A percentile compares a stretch with the other conserved stretches of the same genome.
These are phyloP conservation scores for Mus spretus DNA, from an alignment of 2,797 vertebrate genomes.

Conservation along the genomic window DNA sequence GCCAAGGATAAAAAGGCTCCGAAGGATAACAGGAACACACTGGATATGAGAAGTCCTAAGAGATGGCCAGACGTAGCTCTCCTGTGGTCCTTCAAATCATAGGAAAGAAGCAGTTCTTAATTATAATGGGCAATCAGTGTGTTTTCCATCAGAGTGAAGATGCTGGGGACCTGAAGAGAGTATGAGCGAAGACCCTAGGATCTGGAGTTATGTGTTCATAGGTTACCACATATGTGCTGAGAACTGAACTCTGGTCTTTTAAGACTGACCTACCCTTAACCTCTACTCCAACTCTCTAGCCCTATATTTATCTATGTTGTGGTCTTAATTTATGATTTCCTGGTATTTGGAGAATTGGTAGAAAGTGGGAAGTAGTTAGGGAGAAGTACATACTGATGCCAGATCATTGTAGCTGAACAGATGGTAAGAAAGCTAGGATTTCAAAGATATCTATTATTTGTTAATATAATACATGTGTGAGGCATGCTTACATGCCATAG, in stretches of 20 bases:
- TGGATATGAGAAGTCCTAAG: neutral
- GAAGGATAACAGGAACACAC: neutral
- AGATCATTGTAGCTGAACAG: neutral
- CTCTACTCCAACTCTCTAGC: neutral
- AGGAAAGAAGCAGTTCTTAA: neutral
- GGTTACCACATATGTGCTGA: neutral
- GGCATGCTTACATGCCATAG: neutral
- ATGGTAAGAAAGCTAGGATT: neutral
- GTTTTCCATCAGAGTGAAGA: too few relatives aligned
- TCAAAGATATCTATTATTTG: neutral
- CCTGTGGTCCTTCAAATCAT: neutral
- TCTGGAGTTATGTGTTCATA: neutral
- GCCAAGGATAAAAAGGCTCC: neutral
- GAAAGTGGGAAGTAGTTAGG: neutral
- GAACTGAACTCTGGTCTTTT: neutral
- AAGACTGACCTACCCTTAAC: too few relatives aligned
- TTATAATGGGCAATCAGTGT: neutral
- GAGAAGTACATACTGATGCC: neutral
- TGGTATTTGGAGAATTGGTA: neutral
- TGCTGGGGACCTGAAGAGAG: neutral
- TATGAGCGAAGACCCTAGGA: too few relatives aligned
- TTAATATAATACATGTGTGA: too few relatives aligned
- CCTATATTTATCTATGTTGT: neutral
- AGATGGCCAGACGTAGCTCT: neutral
- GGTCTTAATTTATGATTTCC: neutral